A percentile compares a stretch with the other conserved stretches of the same genome.
Conservation (phyloP, 2,113 vertebrate species). For the Ceyx margarethae region DNA sequence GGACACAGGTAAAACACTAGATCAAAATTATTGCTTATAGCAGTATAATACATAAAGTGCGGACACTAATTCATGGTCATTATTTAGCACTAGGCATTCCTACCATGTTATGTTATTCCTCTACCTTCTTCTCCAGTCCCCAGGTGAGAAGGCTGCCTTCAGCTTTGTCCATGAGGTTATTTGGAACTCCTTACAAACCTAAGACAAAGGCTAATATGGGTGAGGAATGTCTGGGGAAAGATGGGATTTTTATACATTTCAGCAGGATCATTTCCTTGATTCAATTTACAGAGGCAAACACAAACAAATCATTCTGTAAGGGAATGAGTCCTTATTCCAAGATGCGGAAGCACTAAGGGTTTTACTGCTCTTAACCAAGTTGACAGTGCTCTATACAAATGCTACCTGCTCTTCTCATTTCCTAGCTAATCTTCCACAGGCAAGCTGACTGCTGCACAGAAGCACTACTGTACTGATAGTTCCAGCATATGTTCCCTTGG, state of each 20-base stretch:
- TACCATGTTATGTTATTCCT: not conserved
- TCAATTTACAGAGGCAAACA: not conserved
- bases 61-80: not conserved
- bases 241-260: not conserved
- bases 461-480: not conserved
- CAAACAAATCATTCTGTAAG: not conserved
- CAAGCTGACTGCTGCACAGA: not conserved
- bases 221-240: not conserved
- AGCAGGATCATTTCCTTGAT: not conserved
- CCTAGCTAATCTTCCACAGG: not conserved
- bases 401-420: not conserved
- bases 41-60: not conserved
- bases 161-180: not conserved
- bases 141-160: accelerated
- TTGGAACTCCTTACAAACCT: not conserved
- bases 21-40: not conserved
- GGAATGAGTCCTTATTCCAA: not conserved
- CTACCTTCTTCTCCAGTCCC: not conserved
- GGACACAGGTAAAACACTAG: not conserved
- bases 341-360: not conserved
- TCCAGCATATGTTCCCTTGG: not conserved
- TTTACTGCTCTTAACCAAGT: not conserved
- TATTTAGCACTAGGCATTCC: not conserved
- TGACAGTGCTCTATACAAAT: not conserved
- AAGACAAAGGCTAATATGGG: not conserved